Conservation (phyloP, 64 coral and sea anemone species). For the Porites australiensis region DNA sequence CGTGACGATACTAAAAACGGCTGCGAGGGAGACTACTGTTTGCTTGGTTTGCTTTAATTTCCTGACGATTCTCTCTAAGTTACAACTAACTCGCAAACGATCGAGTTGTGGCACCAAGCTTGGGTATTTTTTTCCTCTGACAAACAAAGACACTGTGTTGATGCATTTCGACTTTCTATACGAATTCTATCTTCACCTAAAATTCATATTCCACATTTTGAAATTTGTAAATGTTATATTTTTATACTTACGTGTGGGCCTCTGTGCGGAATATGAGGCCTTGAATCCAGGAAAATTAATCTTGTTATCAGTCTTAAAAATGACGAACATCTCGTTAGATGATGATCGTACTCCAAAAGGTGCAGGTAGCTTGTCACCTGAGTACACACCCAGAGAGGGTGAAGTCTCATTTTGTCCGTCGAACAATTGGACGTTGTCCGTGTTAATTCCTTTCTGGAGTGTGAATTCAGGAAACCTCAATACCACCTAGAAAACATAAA, state of each 20-base stretch:
- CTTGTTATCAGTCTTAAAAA: neutral
- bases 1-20: too few species aligned
- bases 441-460: constrained; percentile 1
- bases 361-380: neutral
- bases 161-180: neutral
- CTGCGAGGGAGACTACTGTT: too few species aligned
- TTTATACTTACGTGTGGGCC: neutral
- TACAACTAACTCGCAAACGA: too few species aligned
- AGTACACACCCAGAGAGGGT: constrained; percentile 19
- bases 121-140: too few species aligned
- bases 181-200: neutral
- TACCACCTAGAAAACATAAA: neutral
- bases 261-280: neutral
- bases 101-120: too few species aligned
- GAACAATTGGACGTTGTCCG: neutral
- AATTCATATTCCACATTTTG: too few species aligned
- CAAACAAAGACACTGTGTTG: neutral
- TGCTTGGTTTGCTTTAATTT: too few species aligned
- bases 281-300: neutral
- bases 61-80: too few species aligned
- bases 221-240: too few species aligned
- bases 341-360: neutral
- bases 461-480: constrained; percentile 4
- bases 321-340: neutral
- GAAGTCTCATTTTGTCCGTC: constrained; percentile 3